These are phyloP conservation scores for Macroramphosus scolopax DNA, from an alignment of 2,797 vertebrate species.

Conservation along the genomic window DNA sequence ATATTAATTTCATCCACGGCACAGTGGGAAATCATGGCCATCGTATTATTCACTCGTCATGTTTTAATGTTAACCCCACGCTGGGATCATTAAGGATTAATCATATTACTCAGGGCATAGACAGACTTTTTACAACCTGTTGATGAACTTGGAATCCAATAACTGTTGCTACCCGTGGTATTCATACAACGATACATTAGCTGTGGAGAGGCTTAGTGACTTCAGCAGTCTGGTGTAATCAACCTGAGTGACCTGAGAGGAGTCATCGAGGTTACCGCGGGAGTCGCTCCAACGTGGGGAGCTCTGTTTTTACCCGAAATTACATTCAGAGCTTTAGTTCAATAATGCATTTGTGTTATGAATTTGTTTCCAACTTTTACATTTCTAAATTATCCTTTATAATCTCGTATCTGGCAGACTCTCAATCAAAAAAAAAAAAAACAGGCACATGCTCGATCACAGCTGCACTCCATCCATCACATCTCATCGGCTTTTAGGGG, in stretches of 20 bases:
- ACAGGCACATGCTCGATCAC: not conserved
- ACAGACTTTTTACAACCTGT: conserved; percentile 17
- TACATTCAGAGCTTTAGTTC: not conserved
- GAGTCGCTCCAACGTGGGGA: too few relatives aligned
- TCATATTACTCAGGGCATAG: conserved; percentile 31
- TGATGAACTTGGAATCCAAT: conserved; percentile 34
- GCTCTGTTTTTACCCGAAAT: too few relatives aligned
- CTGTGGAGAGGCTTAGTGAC: too few relatives aligned
- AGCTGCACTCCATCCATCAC: conserved; percentile 22
- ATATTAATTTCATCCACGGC: conserved; percentile 50
- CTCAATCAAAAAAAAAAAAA: conserved; percentile 18
- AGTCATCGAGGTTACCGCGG: too few relatives aligned
- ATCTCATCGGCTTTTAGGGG: conserved; percentile 24
- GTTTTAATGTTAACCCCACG: conserved; percentile 34
- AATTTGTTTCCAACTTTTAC: not conserved
- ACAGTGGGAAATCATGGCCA: conserved; percentile 47
- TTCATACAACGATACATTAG: too few relatives aligned
- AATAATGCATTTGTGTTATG: conserved; percentile 6
- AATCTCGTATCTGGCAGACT: conserved; percentile 29
- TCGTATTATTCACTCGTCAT: conserved; percentile 48
- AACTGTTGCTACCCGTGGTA: not conserved
- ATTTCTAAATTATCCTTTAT: conserved; percentile 18
- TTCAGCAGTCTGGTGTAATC: too few relatives aligned
- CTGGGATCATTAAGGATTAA: conserved; percentile 50
- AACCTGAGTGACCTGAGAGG: too few relatives aligned